Evolutionary conservation across 2,888 invertebrate species (phyloP).

Genomic region (Drosophila testacea): DNA sequence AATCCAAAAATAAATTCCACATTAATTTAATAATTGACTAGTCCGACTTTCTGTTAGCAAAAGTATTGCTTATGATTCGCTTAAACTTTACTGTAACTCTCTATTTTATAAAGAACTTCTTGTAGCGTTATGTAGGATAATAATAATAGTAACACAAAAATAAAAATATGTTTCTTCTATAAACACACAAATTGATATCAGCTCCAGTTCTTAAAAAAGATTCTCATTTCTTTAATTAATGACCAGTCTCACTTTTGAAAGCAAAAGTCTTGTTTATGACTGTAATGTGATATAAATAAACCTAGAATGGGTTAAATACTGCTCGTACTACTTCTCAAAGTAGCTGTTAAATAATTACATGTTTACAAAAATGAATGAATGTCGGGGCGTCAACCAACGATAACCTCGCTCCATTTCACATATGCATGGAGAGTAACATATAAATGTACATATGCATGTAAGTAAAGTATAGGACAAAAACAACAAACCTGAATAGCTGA

Average conservation of each 20-base stretch:
- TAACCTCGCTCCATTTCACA: conserved; percentile 43
- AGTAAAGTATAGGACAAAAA: conserved; percentile 4
- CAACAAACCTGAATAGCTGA: conserved; percentile 10
- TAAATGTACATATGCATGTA: not conserved
- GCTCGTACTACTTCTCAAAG: conserved; percentile 4
- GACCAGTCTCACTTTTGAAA: not conserved
- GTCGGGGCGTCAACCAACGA: conserved; percentile 27
- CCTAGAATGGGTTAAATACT: conserved; percentile 3
- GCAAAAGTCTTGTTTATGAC: not conserved
- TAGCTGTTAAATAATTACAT: conserved; percentile 63
- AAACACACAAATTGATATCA: too few relatives aligned
- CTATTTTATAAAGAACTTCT: too few relatives aligned
- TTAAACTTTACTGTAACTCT: too few relatives aligned
- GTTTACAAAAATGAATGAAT: conserved; percentile 48
- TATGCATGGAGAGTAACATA: not conserved
- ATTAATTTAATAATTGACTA: too few relatives aligned
- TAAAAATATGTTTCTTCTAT: too few relatives aligned
- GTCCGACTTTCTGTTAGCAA: too few relatives aligned
- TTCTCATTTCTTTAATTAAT: not conserved
- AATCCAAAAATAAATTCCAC: too few relatives aligned
- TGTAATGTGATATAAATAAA: conserved; percentile 1
- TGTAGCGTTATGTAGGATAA: too few relatives aligned
- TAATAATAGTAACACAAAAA: too few relatives aligned
- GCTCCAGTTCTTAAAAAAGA: not conserved
- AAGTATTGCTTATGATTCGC: too few relatives aligned